These are phyloP conservation scores for Ardeotis arabs DNA, from an alignment of 2,113 vertebrate genomes.

Conservation along the genomic window DNA sequence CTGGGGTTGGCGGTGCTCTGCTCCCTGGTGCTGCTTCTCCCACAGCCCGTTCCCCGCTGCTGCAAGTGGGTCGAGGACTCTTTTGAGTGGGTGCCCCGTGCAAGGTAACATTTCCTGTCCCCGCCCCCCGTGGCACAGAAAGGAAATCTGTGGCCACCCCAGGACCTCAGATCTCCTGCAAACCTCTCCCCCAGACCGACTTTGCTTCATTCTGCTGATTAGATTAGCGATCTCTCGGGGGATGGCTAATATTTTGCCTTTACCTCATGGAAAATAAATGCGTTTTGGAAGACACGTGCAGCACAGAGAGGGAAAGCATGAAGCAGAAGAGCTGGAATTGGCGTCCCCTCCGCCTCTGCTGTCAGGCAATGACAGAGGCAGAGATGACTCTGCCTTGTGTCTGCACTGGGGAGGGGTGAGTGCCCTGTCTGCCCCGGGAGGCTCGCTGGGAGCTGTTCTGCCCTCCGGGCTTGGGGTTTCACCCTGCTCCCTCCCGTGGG, in stretches of 20 bases:
- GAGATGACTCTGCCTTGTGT: not conserved
- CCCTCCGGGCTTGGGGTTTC: not conserved
- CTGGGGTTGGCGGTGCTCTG: not conserved
- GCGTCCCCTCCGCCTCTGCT: not conserved
- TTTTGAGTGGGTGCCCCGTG: fast-evolving
- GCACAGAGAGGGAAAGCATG: not conserved
- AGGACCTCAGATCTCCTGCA: not conserved
- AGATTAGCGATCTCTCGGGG: not conserved
- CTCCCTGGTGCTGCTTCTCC: not conserved
- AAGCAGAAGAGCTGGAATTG: not conserved
- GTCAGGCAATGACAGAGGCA: not conserved
- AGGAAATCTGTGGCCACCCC: not conserved
- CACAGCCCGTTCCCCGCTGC: fast-evolving
- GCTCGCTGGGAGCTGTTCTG: not conserved
- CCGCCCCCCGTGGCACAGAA: not conserved
- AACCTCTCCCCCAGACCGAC: not conserved
- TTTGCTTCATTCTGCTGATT: not conserved
- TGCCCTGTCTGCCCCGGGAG: not conserved
- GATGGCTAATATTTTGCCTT: not conserved
- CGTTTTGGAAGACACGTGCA: not conserved
- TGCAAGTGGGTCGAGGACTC: not conserved
- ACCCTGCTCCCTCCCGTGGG: not conserved
- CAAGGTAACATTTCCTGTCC: not conserved
- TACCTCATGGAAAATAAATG: not conserved
- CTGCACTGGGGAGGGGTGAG: not conserved